phyloP scores from a whole-genome alignment of 2,113 vertebrate genomes.

The Semnornis frantzii region DNA sequence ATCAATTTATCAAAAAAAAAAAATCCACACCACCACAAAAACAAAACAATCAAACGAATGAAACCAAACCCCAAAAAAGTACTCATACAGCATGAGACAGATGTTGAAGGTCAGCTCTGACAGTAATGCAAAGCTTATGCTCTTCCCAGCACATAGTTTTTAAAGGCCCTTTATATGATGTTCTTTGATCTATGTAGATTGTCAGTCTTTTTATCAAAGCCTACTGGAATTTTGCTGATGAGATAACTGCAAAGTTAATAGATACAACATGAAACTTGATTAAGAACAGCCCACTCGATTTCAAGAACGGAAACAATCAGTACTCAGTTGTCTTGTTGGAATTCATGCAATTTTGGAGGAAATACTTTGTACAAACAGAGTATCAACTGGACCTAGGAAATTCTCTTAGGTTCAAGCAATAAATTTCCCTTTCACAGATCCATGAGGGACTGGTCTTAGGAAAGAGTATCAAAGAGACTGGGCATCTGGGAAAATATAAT shows the following conservation, averaged over 20 bases:
- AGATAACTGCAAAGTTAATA: slow-evolving; percentile 25
- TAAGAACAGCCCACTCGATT: slow-evolving; percentile 18
- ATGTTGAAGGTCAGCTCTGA: not conserved
- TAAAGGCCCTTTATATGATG: not conserved
- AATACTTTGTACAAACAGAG: not conserved
- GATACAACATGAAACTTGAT: slow-evolving; percentile 15
- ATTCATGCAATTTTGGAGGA: not conserved
- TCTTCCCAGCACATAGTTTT: not conserved
- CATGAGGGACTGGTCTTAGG: not conserved
- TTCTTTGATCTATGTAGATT: not conserved
- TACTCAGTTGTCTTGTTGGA: not conserved
- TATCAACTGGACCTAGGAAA: not conserved
- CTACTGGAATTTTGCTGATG: slow-evolving; percentile 4
- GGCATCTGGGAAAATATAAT: not conserved
- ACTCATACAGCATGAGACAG: not conserved
- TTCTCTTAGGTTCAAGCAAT: not conserved
- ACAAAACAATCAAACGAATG: no score
- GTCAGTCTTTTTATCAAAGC: not conserved
- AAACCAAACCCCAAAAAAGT: not conserved
- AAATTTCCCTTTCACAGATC: not conserved
- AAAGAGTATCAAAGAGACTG: not conserved
- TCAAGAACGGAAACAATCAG: not conserved
- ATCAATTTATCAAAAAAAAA: not conserved
- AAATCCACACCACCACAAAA: no score
- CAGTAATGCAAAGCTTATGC: not conserved